Conservation (phyloP, 2,888 invertebrate genomes). For the Trissoscelio sp. region DNA sequence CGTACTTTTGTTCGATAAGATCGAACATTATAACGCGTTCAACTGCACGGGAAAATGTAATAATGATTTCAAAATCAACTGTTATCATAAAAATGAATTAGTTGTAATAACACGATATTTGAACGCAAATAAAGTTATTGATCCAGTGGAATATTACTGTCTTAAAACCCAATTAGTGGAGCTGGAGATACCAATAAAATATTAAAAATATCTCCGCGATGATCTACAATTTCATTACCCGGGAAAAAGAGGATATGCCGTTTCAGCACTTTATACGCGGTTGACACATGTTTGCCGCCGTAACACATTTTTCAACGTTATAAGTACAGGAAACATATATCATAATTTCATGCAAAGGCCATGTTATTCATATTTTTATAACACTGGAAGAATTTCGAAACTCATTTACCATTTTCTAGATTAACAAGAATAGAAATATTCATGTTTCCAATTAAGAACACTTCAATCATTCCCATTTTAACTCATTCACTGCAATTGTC, state of each 20-base stretch:
- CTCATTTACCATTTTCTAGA: neutral
- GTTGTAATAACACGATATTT: no score
- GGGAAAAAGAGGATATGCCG: constrained; percentile 22
- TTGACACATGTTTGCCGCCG: constrained; percentile 50
- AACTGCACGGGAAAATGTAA: no score
- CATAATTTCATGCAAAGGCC: constrained; percentile 46
- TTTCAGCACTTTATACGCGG: constrained; percentile 46
- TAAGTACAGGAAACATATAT: constrained; percentile 42
- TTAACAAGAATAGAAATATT: neutral
- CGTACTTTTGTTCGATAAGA: neutral
- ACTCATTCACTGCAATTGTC: no score
- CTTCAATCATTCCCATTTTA: no score
- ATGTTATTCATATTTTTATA: constrained; percentile 34
- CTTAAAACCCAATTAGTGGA: neutral
- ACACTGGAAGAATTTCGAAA: constrained; percentile 41
- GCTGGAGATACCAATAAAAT: neutral
- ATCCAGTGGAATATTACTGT: neutral
- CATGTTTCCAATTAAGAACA: no score
- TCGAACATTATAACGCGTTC: no score
- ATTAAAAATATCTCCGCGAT: constrained; percentile 6
- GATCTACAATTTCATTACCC: constrained; percentile 20
- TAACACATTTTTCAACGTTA: constrained; percentile 50
- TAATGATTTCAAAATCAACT: no score
- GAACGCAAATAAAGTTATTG: no score
- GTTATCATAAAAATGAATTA: no score